Evolutionary conservation across 2,888 invertebrate species (phyloP), one percentile per base, ranked within the genome.

Genomic region (Pyrochroa serraticornis): DNA sequence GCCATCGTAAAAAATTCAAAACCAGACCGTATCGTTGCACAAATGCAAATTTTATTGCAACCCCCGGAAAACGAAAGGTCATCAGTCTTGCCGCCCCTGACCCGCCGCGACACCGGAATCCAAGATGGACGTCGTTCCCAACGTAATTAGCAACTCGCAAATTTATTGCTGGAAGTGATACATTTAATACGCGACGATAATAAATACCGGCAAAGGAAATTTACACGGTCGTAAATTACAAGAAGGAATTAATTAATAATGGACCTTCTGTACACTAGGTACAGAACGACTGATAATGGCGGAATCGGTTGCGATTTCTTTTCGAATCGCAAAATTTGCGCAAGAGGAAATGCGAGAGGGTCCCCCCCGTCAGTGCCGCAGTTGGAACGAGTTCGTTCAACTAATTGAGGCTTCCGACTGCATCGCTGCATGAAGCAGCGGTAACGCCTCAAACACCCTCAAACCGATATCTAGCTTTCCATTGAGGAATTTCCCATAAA

Each of bases 211-310:
- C 41, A 49, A 49, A 33, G 41, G 42, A 47, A 49, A 43, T 50
- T 43, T 43, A 50, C 50, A 50, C 50, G 43, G 30, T 50, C 50
- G 43, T 50, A 50, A 50, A 50, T 50, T 50, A 50, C 22, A 22
- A 42, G 43, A 35, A 43, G 42, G 50, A 50, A 50, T 50, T 42
- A 34, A 36, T 50, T 42, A 34, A 36, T 50, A 50, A 50, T 50
- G 36, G 43, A 50, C 22, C 3, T 22, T 22, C 22, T 22, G 22
- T 22, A 22, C 22, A 22, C 22, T 5, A 5, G 2, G 22, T 22
- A 2, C 22, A 22, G 22, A n/a, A n/a, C 22, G 22, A 3, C 22
- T 22, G 22, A 5, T 22, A 22, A 22, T 22, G 22, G 22, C 22
- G 22, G 22, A 22, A 22, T 22, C 5, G 22, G 22, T 22, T 22